Percentiles rank a stretch among this genome's conserved stretches.
These are phyloP conservation scores for Aspidiotus destructor DNA, from an alignment of 2,888 invertebrate species.

Conservation along the genomic window DNA sequence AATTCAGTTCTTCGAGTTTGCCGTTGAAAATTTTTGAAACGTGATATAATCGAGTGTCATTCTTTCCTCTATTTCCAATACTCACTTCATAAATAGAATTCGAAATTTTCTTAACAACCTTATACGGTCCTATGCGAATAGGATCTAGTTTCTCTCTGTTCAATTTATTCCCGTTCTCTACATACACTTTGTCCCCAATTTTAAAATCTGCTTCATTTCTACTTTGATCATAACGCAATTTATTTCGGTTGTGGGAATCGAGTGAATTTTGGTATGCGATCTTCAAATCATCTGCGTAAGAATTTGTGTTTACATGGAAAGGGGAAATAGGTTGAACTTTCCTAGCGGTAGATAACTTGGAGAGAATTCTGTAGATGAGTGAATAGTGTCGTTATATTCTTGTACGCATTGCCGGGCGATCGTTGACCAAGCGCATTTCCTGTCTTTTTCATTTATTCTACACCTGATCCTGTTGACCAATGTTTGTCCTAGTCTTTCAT, in stretches of 20 bases:
- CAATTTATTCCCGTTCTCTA: not conserved
- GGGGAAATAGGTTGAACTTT: not conserved
- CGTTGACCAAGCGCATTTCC: not conserved
- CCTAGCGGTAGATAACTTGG: not conserved
- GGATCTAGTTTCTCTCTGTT: not conserved
- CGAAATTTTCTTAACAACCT: not conserved
- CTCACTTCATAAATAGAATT: not conserved
- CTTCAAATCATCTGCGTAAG: not conserved
- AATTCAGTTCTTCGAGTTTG: too few relatives aligned
- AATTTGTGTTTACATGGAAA: not conserved
- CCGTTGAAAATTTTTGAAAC: too few relatives aligned
- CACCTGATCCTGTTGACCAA: not conserved
- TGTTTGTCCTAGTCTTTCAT: not conserved
- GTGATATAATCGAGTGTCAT: too few relatives aligned
- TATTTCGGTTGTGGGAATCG: not conserved
- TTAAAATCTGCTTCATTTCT: not conserved
- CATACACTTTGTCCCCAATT: slow-evolving; percentile 1
- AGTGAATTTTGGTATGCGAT: not conserved
- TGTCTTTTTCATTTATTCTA: not conserved
- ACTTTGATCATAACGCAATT: not conserved
- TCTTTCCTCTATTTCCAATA: not conserved
- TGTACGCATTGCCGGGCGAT: not conserved
- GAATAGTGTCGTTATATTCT: slow-evolving; percentile 3
- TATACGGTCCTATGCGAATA: not conserved
- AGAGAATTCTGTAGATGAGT: not conserved